Evolutionary conservation across 2,113 vertebrate genomes (phyloP).

Genomic region (Brachyhypopomus occidentalis): DNA sequence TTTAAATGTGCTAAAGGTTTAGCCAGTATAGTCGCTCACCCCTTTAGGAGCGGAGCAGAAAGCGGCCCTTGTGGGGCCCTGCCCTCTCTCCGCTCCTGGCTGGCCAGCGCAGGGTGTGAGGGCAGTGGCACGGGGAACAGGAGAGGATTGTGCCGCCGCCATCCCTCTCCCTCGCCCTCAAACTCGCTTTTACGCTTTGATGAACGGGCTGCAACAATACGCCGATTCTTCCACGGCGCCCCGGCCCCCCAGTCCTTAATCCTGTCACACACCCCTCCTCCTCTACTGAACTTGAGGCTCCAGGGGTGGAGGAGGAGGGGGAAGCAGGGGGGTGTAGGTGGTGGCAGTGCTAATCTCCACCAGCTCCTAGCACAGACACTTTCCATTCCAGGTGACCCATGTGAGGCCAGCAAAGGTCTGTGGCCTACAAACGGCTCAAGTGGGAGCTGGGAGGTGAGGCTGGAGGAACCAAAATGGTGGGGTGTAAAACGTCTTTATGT

Average conservation of each 20-base stretch:
- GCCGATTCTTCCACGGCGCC: constrained; percentile 60
- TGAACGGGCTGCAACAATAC: constrained; percentile 68
- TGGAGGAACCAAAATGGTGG: too few relatives aligned
- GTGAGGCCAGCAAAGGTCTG: not conserved
- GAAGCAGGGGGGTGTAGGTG: too few relatives aligned
- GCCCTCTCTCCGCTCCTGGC: not conserved
- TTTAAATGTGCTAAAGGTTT: constrained; percentile 10
- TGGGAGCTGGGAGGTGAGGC: not conserved
- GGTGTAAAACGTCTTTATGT: too few relatives aligned
- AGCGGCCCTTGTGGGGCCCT: not conserved
- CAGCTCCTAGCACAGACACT: not conserved
- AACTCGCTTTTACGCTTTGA: constrained; percentile 62
- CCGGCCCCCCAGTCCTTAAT: constrained; percentile 60
- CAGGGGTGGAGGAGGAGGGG: constrained; percentile 8
- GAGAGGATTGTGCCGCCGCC: constrained; percentile 47
- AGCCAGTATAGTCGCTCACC: not conserved
- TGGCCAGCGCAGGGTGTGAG: not conserved
- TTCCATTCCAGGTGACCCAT: not conserved
- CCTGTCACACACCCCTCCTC: constrained; percentile 49
- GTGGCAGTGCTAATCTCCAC: constrained; percentile 6
- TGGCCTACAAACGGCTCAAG: constrained; percentile 13
- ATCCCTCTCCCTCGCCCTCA: constrained; percentile 50
- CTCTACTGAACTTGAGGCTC: constrained; percentile 63
- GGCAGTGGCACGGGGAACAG: constrained; percentile 41
- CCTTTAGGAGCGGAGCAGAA: constrained; percentile 12